Conservation (phyloP, 2,888 invertebrate species). For the Bursaphelenchus okinawaensis region DNA sequence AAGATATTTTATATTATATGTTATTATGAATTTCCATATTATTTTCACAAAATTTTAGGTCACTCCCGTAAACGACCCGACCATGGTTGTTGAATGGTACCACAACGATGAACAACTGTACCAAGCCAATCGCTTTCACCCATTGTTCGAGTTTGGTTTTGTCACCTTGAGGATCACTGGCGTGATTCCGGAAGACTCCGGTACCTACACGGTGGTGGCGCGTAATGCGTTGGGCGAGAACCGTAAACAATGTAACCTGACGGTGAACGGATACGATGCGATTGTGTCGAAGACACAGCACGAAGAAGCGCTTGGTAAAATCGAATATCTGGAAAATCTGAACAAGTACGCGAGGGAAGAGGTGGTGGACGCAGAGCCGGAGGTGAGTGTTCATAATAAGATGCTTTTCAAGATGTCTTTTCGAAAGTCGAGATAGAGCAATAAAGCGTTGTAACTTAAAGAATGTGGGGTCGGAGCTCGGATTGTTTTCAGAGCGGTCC, state of each 20-base stretch:
- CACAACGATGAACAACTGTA: conserved; percentile 87
- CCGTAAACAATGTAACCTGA: conserved; percentile 39
- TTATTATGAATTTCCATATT: conserved; percentile 5
- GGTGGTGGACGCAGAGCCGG: conserved; percentile 47
- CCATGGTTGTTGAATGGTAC: conserved; percentile 93
- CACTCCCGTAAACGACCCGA: conserved; percentile 93
- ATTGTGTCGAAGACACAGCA: conserved; percentile 54
- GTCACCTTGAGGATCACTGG: conserved; percentile 65
- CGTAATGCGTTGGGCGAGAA: conserved; percentile 44
- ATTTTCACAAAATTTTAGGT: conserved; percentile 59
- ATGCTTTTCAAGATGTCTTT: no score
- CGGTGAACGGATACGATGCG: conserved; percentile 40
- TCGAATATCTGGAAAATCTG: conserved; percentile 63
- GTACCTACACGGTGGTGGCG: conserved; percentile 67
- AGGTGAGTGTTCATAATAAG: conserved; percentile 17
- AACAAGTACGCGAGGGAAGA: conserved; percentile 54
- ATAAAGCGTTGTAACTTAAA: not conserved
- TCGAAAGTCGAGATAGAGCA: no score
- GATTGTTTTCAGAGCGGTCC: conserved; percentile 25
- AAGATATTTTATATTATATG: conserved; percentile 3
- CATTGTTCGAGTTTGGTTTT: conserved; percentile 74
- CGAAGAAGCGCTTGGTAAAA: conserved; percentile 57
- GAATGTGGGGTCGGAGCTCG: not conserved
- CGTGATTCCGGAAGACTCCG: conserved; percentile 81
- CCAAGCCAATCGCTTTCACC: conserved; percentile 48